phyloP scores from a whole-genome alignment of 2,797 vertebrate genomes.

The Stomatorhinus walkeri region DNA sequence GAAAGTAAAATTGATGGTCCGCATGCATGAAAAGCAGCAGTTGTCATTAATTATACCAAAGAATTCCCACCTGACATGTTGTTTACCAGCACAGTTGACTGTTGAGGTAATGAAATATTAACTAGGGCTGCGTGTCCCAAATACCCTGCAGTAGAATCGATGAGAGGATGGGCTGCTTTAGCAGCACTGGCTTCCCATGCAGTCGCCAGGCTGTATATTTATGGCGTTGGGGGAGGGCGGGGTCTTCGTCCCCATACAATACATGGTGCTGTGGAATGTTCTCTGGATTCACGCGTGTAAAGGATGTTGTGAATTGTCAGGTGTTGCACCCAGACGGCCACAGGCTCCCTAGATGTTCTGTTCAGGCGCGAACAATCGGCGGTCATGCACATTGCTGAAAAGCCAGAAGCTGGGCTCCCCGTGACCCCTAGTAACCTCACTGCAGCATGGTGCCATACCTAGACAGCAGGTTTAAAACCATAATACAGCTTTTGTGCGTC shows the following conservation, averaged over 20 bases:
- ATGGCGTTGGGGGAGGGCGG: neutral
- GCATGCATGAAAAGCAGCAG: neutral
- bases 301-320: neutral
- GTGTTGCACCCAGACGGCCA: neutral
- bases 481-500: neutral
- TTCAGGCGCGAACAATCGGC: neutral
- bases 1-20: neutral
- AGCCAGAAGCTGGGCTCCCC: neutral
- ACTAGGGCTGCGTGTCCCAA: constrained; percentile 9
- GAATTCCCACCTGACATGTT: constrained; percentile 16
- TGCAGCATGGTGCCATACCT: neutral
- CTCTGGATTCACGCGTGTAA: neutral
- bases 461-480: neutral
- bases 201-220: neutral
- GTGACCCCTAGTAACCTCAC: neutral
- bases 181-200: neutral
- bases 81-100: constrained; percentile 15
- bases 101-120: constrained; percentile 27
- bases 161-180: neutral
- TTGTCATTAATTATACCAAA: constrained; percentile 16
- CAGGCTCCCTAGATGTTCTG: neutral
- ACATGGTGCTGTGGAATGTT: neutral
- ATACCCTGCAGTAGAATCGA: neutral
- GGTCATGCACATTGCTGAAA: neutral
- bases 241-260: neutral